Conservation (phyloP, 1,140 invertebrate species). For the Nebria ingens region DNA sequence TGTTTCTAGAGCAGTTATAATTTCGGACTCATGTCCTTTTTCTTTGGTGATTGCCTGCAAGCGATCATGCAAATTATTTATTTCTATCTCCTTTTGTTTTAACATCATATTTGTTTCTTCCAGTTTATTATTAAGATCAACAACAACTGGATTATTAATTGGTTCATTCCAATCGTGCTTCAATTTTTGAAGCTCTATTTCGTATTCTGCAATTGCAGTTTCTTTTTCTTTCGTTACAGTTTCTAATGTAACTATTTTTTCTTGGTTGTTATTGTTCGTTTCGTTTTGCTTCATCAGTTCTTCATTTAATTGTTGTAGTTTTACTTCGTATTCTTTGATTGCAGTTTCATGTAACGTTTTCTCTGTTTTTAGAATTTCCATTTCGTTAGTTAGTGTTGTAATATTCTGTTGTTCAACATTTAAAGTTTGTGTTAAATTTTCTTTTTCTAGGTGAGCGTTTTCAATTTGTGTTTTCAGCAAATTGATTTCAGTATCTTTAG, state of each 20-base stretch:
- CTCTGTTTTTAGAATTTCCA: constrained; percentile 22
- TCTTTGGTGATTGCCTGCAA: constrained; percentile 1
- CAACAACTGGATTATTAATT: neutral
- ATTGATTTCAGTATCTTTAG: constrained; percentile 35
- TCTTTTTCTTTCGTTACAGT: constrained; percentile 34
- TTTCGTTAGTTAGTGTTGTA: constrained; percentile 15
- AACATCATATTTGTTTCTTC: constrained; percentile 21
- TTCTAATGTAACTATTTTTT: neutral
- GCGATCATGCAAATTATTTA: constrained; percentile 12
- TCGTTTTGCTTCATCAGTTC: constrained; percentile 38
- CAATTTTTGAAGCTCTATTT: constrained; percentile 32
- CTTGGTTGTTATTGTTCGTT: neutral
- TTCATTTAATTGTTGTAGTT: constrained; percentile 35
- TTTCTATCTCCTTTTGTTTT: constrained; percentile 16
- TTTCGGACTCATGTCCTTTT: constrained; percentile 1
- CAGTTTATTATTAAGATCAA: constrained; percentile 20
- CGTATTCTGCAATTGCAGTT: constrained; percentile 24
- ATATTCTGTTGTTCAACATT: constrained; percentile 13
- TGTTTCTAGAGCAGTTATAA: constrained; percentile 18
- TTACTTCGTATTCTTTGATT: constrained; percentile 32
- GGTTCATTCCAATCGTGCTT: constrained; percentile 8
- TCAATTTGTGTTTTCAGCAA: constrained; percentile 30
- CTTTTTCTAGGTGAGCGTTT: constrained; percentile 10
- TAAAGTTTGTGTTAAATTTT: constrained; percentile 2
- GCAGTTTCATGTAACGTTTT: constrained; percentile 33